Conservation (phyloP, 2,888 invertebrate species). For the Nezara viridula region DNA sequence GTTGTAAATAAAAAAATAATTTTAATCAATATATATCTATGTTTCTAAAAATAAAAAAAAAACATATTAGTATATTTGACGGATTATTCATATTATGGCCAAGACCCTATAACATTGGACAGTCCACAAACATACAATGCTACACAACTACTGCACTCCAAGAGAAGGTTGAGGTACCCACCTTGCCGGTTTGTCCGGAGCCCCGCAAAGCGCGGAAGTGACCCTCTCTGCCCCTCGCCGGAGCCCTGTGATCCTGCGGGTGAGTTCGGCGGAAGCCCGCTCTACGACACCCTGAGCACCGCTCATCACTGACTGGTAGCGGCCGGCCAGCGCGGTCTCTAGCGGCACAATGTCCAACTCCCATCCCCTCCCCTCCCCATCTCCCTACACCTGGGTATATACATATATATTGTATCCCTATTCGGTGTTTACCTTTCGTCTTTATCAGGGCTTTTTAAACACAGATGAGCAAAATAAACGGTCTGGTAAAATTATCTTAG, state of each 20-base stretch:
- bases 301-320: slow-evolving; percentile 59
- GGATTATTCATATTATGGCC: no score
- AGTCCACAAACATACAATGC: no score
- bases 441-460: background rate
- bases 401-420: background rate
- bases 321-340: slow-evolving; percentile 48
- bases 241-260: slow-evolving; percentile 89
- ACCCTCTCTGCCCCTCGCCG: slow-evolving; percentile 83
- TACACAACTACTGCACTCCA: no score
- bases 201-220: slow-evolving; percentile 87
- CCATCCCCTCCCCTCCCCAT: slow-evolving; percentile 52
- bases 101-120: no score
- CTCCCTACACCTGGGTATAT: background rate
- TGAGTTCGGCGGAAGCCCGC: slow-evolving; percentile 90
- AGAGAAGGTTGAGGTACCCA: slow-evolving; percentile 64
- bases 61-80: no score
- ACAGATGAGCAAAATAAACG: background rate
- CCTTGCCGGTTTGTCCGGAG: slow-evolving; percentile 72
- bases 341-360: slow-evolving; percentile 53
- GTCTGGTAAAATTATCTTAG: no score
- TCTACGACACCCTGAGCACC: slow-evolving; percentile 85
- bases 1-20: no score
- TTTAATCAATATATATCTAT: no score
- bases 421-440: background rate
- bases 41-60: no score